These are phyloP conservation scores for Crossocerus cetratus DNA, from an alignment of 2,888 invertebrate species.

Conservation along the genomic window DNA sequence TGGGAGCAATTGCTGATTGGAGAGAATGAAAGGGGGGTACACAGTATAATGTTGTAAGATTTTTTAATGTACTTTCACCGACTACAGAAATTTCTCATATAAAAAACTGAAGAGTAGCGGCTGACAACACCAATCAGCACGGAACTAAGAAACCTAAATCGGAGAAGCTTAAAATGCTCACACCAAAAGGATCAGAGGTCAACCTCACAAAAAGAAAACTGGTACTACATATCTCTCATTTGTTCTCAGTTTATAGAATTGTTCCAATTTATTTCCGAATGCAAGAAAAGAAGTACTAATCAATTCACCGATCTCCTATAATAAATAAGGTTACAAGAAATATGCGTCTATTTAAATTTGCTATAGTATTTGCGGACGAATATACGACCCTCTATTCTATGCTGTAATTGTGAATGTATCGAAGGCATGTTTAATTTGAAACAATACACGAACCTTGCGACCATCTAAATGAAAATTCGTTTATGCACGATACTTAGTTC, in stretches of 20 bases:
- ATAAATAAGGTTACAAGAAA: constrained; percentile 62
- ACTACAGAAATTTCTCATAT: background rate
- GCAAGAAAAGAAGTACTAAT: constrained; percentile 55
- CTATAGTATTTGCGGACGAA: constrained; percentile 57
- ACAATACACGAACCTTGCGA: constrained; percentile 37
- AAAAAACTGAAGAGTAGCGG: background rate
- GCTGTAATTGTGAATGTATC: constrained; percentile 56
- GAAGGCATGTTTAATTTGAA: constrained; percentile 52
- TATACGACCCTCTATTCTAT: constrained; percentile 55
- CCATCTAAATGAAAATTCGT: constrained; percentile 34
- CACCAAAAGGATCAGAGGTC: constrained; percentile 30
- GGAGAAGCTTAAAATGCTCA: background rate
- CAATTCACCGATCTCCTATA: constrained; percentile 62
- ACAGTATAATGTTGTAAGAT: background rate
- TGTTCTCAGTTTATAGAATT: constrained; percentile 30
- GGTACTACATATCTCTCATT: constrained; percentile 17
- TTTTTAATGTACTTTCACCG: background rate
- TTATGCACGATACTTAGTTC: constrained; percentile 35
- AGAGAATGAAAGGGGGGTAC: no score
- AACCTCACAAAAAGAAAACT: constrained; percentile 1
- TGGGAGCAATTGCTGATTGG: no score
- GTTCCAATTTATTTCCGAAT: constrained; percentile 59
- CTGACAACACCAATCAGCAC: constrained; percentile 2
- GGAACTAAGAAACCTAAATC: background rate
- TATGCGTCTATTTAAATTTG: constrained; percentile 56